Evolutionary conservation across 2,888 invertebrate species (phyloP).

Genomic region (Creontiades dilutus): DNA sequence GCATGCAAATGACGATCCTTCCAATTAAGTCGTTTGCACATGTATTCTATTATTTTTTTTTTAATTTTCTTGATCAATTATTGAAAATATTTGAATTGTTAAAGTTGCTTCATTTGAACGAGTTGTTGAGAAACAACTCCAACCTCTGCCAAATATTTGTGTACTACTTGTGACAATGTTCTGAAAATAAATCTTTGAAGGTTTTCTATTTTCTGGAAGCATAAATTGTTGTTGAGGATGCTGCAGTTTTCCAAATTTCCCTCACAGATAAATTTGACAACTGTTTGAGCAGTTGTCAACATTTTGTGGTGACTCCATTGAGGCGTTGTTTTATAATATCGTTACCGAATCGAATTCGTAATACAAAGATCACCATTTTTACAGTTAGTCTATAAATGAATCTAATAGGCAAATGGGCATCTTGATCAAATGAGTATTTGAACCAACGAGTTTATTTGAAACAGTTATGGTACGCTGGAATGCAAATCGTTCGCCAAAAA

Average conservation of each 20-base stretch:
- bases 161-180: slow-evolving; percentile 21
- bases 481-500: too few species aligned
- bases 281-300: too few species aligned
- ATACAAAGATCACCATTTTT: too few species aligned
- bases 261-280: neutral
- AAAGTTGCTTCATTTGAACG: neutral
- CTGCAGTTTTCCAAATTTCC: neutral
- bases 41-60: neutral
- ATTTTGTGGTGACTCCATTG: too few species aligned
- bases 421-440: too few species aligned
- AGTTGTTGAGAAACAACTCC: slow-evolving; percentile 26
- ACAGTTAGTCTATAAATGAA: too few species aligned
- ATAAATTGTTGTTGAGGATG: neutral
- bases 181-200: slow-evolving; percentile 26
- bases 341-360: too few species aligned
- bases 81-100: neutral
- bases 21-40: neutral
- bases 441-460: too few species aligned
- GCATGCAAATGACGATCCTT: slow-evolving; percentile 11
- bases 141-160: slow-evolving; percentile 18
- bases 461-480: too few species aligned
- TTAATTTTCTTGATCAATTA: neutral
- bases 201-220: slow-evolving; percentile 27
- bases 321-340: neutral
- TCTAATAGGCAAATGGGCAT: too few species aligned